Evolutionary conservation across 2,113 vertebrate genomes (phyloP), one percentile per base, ranked within the genome.

Genomic region (Pygoscelis adeliae): DNA sequence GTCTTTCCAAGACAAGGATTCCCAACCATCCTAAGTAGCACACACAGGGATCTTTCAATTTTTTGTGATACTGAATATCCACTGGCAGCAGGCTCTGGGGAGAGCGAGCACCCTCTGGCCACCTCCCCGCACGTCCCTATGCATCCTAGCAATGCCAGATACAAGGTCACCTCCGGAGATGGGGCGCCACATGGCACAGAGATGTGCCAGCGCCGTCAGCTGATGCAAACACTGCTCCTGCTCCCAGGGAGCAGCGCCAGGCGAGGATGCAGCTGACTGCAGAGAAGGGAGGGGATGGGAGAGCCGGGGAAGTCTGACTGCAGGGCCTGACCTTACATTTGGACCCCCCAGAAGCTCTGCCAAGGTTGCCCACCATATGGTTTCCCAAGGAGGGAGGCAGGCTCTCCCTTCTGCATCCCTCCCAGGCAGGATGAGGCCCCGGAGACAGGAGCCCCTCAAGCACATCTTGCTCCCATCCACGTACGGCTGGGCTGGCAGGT

Each of bases 141-240:
- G 62, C 18, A 34, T 56, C 80, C 50, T 42, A 71, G 44, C 62
- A 69, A 78, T 80, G 74, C 74, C 93, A 93, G 89, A 47, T 34
- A 89, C 27, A 97, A 96, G 93, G 91, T 97, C 81, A 95, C 73
- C 83, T 83, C 78, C 19, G 42, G 81, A 47, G 66, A 78, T 1
- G 1, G n/a, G 71, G 36, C 86, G 76, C 83, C 89, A 90, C 42
- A 5, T 96, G 91, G 72, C 79, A 70, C 53, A 73, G 79, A 85
- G 93, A 18, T n/a, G 53, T 95, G 91, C 83, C 96, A 95, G 71
- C 80, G 58, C 42, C 1, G 5, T 95, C 92, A 95, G 87, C 87
- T 96, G 90, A 93, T 65, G 69, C 83, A 77, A 94, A 82, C 38
- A 30, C 67, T 6, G 12, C 47, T 94, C 67, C 88, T 56, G 72